Conservation (phyloP, 2,113 vertebrate genomes). For the Salvator merianae region DNA sequence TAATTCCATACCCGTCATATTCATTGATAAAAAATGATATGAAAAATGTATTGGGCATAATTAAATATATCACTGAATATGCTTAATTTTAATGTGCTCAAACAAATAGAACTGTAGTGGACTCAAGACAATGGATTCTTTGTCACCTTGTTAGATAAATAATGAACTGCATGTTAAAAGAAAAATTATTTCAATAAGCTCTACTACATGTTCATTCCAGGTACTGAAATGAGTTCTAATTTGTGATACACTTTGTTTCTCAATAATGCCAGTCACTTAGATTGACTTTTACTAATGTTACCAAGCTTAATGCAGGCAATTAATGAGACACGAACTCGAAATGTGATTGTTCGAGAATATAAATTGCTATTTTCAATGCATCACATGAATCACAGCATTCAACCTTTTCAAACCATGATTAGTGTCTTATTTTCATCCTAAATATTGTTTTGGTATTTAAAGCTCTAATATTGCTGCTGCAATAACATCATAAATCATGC, state of each 20-base stretch:
- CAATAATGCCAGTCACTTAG: slow-evolving; percentile 31
- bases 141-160: slow-evolving; percentile 14
- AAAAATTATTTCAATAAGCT: slow-evolving; percentile 6
- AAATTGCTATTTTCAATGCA: slow-evolving; percentile 50
- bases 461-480: slow-evolving; percentile 48
- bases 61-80: neutral
- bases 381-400: slow-evolving; percentile 60
- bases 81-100: neutral
- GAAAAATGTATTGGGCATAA: slow-evolving; percentile 3
- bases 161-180: slow-evolving; percentile 27
- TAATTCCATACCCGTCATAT: slow-evolving; percentile 3
- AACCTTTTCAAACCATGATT: slow-evolving; percentile 59
- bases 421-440: slow-evolving; percentile 43
- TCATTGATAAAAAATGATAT: neutral
- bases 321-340: slow-evolving; percentile 45
- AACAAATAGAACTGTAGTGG: neutral
- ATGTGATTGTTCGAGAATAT: slow-evolving; percentile 47
- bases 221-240: neutral
- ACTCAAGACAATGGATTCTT: neutral
- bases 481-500: slow-evolving; percentile 53
- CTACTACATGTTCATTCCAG: slow-evolving; percentile 5
- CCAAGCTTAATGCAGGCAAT: slow-evolving; percentile 47
- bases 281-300: slow-evolving; percentile 25
- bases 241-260: slow-evolving; percentile 29
- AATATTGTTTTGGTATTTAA: slow-evolving; percentile 63